Evolutionary conservation across 2,888 invertebrate genomes (phyloP).

Genomic region (Minunthozetes semirufus): DNA sequence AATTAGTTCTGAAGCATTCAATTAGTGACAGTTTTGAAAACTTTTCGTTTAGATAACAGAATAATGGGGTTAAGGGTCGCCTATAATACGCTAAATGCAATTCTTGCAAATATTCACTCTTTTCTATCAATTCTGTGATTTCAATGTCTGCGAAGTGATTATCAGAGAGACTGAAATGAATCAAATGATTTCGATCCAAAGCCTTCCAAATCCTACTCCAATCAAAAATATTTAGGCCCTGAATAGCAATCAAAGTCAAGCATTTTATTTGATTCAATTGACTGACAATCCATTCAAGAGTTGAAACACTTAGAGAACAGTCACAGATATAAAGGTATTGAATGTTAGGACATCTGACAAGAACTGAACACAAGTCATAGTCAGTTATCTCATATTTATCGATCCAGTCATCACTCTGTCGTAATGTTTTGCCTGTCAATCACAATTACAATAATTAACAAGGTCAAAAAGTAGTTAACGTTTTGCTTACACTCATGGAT

Average conservation of each 20-base stretch:
- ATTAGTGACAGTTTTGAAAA: background rate
- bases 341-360: background rate
- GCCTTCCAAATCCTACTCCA: background rate
- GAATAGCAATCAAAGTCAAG: background rate
- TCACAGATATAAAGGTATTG: constrained; percentile 8
- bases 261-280: background rate
- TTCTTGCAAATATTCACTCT: background rate
- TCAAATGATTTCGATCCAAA: background rate
- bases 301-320: background rate
- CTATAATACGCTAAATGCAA: constrained; percentile 8
- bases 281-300: background rate
- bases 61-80: background rate
- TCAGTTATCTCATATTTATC: background rate
- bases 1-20: constrained; percentile 19
- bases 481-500: background rate
- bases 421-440: background rate
- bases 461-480: background rate
- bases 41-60: background rate
- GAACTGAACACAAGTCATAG: background rate
- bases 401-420: background rate
- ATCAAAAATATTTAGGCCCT: background rate
- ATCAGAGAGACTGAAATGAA: background rate
- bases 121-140: background rate
- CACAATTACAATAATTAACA: background rate
- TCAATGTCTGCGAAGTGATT: background rate